phyloP scores from a whole-genome alignment of 2,888 invertebrate species.

The Cephus sareptanus region DNA sequence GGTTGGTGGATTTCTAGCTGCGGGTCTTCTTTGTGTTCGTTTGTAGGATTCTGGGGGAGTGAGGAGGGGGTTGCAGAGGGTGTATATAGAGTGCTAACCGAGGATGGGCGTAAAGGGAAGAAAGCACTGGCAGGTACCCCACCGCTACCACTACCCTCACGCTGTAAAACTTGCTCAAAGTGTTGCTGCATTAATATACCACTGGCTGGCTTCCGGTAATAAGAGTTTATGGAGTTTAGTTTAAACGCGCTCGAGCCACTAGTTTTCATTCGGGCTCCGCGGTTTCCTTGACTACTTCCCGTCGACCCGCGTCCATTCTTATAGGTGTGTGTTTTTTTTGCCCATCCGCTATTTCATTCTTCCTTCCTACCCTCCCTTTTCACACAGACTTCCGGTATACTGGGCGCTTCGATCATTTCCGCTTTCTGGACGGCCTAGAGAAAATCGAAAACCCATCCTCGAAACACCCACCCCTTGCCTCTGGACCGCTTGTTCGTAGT shows the following conservation, averaged over 20 bases:
- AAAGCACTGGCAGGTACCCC: background rate
- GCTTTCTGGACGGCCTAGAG: background rate
- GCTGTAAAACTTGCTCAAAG: background rate
- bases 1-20: background rate
- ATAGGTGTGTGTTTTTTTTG: background rate
- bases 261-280: background rate
- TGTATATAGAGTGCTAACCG: background rate
- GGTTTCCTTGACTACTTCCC: background rate
- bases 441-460: background rate
- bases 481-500: background rate
- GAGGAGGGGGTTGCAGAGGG: background rate
- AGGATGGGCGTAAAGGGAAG: background rate
- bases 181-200: constrained; percentile 5
- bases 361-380: background rate
- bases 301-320: background rate
- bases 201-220: constrained; percentile 1
- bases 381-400: background rate
- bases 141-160: background rate
- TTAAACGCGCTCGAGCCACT: background rate
- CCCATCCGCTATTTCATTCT: background rate
- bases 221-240: constrained; percentile 7
- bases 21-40: background rate
- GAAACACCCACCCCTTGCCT: background rate
- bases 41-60: background rate
- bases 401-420: background rate